Evolutionary conservation across 2,888 invertebrate species (phyloP), one percentile per base, ranked within the genome.

Genomic region (Aphidius colemani): DNA sequence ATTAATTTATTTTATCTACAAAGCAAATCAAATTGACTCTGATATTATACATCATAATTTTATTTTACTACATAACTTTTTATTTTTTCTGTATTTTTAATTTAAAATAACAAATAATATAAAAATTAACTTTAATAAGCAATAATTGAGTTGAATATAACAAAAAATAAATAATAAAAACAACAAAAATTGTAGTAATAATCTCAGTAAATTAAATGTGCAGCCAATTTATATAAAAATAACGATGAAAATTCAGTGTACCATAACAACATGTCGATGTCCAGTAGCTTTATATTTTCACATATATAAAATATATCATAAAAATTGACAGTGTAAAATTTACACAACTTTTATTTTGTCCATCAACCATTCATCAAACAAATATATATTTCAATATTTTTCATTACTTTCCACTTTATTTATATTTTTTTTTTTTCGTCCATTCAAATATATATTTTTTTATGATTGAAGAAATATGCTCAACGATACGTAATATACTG

Each of bases 201-300:
- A 30, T 30, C 2, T 30, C 30, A 30, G 30, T 3, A 30, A 30
- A 30, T 30, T 30, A 30, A 30, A 30, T 30, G 30, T 30, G 5
- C 59, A n/a, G 59, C 50, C 49, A 57, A 57, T 57, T 75, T 81
- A 81, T 82, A 80, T 80, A 81, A 81, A 82, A 82, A 81, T 82
- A 82, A 82, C 81, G 82, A 81, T 80, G 39, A 79, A 78, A 82
- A 81, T 80, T 30, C 77, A 81, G 78, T 81, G 81, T 81, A 78
- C 80, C 81, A 77, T 81, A 76, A 46, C 30, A 18, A 18, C 13
- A 30, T 30, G 5, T 30, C 3, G 3, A 30, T 30, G 30, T 30
- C 30, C 30, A 30, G 30, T 30, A 18, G 13, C 13, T 30, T 30
- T 30, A 30, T 30, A 5, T 30, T 30, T 30, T 30, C 46, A 13